These are phyloP conservation scores for Crematogaster levior DNA, from an alignment of 2,888 invertebrate genomes.

Conservation along the genomic window DNA sequence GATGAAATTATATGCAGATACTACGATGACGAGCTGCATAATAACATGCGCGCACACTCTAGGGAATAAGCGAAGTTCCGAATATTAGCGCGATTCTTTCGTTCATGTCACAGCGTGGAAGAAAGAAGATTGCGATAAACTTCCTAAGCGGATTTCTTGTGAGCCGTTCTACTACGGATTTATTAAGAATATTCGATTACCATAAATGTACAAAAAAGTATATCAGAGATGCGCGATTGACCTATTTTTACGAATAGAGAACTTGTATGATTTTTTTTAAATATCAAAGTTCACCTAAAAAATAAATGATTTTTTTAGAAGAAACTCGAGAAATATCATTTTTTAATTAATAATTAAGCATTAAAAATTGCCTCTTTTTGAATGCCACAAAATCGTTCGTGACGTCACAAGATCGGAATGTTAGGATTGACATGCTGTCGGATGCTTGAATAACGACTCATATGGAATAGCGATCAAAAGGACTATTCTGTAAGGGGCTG, in stretches of 20 bases:
- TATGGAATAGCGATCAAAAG: no score
- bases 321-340: no score
- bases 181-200: constrained; percentile 38
- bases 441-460: no score
- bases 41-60: constrained; percentile 41
- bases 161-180: not conserved
- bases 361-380: no score
- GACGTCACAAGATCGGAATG: no score
- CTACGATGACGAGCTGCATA: constrained; percentile 33
- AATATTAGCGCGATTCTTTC: constrained; percentile 41
- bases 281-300: no score
- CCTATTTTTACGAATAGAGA: not conserved
- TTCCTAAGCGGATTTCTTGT: constrained; percentile 35
- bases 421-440: no score
- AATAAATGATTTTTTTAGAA: no score
- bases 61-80: constrained; percentile 31
- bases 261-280: no score
- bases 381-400: no score
- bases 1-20: constrained; percentile 32
- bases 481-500: no score
- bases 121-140: constrained; percentile 26
- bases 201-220: not conserved
- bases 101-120: not conserved
- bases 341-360: no score
- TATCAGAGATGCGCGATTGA: not conserved